phyloP scores from a whole-genome alignment of 2,797 vertebrate species.

The Molossus molossus region DNA sequence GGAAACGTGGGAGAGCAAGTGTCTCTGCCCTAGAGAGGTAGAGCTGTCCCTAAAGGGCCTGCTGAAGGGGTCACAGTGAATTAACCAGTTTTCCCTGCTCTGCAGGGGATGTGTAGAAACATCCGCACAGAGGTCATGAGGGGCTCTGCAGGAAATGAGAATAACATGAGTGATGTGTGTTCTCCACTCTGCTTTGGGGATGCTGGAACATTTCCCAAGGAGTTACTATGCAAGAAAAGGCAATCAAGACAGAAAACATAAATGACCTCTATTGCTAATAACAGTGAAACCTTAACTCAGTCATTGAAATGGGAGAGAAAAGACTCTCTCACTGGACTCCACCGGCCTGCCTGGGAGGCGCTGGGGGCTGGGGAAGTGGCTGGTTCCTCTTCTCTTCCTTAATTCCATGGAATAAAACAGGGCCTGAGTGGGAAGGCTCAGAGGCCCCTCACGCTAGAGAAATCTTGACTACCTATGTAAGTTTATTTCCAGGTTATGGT shows the following conservation, averaged over 20 bases:
- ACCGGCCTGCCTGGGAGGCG: neutral
- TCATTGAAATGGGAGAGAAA: neutral
- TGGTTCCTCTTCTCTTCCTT: neutral
- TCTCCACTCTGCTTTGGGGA: neutral
- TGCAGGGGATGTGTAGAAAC: neutral
- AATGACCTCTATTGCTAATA: neutral
- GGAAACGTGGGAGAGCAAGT: neutral
- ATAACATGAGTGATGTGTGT: neutral
- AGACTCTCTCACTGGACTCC: neutral
- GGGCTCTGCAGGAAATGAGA: neutral
- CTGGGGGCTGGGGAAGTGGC: no score
- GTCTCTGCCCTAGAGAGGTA: neutral
- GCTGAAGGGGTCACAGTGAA: neutral
- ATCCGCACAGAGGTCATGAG: neutral
- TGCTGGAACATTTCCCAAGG: constrained; percentile 14
- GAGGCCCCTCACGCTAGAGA: neutral
- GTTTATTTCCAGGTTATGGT: neutral
- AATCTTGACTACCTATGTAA: neutral
- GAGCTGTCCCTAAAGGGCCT: neutral
- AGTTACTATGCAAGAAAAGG: neutral
- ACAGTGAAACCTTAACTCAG: neutral
- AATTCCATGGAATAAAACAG: neutral
- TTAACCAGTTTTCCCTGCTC: neutral
- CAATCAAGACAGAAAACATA: neutral
- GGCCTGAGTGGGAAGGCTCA: neutral